phyloP scores from a whole-genome alignment of 2,113 vertebrate genomes.

The Halichoerus grypus region DNA sequence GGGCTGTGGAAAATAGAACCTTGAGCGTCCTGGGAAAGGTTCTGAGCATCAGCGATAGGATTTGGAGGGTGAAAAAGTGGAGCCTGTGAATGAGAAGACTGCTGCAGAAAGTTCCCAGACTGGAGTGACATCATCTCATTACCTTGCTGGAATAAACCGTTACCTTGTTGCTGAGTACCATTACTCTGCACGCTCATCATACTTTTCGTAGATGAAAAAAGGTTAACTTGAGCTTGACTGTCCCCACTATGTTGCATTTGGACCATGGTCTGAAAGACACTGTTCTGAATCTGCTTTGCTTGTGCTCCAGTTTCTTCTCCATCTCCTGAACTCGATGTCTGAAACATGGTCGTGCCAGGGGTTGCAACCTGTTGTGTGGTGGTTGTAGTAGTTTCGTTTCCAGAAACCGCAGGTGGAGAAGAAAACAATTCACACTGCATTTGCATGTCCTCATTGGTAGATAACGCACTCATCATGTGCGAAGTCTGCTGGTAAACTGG shows the following conservation, averaged over 20 bases:
- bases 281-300: constrained; percentile 88
- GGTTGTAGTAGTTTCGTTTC: constrained; percentile 86
- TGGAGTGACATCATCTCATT: constrained; percentile 95
- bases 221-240: constrained; percentile 88
- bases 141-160: constrained; percentile 93
- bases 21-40: constrained; percentile 89
- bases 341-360: constrained; percentile 88
- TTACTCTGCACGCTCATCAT: constrained; percentile 88
- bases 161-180: constrained; percentile 90
- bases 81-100: constrained; percentile 93
- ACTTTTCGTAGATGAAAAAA: constrained; percentile 91
- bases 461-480: constrained; percentile 87
- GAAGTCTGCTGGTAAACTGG: constrained; percentile 89
- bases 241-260: constrained; percentile 91
- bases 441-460: constrained; percentile 90
- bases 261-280: constrained; percentile 91
- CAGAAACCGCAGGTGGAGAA: constrained; percentile 87
- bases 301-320: constrained; percentile 87
- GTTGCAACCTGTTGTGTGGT: constrained; percentile 90
- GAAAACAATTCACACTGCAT: constrained; percentile 96
- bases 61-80: constrained; percentile 94
- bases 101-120: constrained; percentile 93
- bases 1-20: constrained; percentile 89
- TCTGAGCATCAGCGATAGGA: constrained; percentile 92
- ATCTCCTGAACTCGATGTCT: constrained; percentile 87